Evolutionary conservation across 2,113 vertebrate species (phyloP), one percentile per base, ranked within the genome.

Genomic region (Haplochromis burtoni): DNA sequence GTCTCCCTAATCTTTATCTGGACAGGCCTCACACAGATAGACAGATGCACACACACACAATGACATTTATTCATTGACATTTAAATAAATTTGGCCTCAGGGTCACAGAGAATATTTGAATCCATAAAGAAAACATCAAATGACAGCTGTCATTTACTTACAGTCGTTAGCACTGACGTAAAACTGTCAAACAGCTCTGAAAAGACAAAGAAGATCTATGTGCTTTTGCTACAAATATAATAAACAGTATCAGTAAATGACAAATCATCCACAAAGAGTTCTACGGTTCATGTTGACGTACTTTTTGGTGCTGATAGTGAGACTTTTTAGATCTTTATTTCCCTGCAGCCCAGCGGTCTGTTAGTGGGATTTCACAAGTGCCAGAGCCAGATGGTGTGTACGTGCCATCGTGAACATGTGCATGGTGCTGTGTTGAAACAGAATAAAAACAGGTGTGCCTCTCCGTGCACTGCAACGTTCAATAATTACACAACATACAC

Each of bases 311-410:
- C 54, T 47, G n/a, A 86, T 47, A 86, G 80, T 12, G 4, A 59
- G 49, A 83, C 45, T 35, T 88, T 79, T 91, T 29, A 82, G 6
- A 31, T 88, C 38, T 78, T 55, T 81, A 80, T 87, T 88, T 92
- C 85, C 83, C 66, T 6, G 19, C 55, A 35, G 87, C 29, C 78
- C 83, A 40, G 73, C 45, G 11, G 51, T 84, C 83, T 85, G 59
- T 68, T 87, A 26, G 47, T 86, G 79, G 84, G 80, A 90, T 86
- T 92, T 90, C 84, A 89, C 80, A 82, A 89, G 68, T 85, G 59
- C 86, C 87, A 89, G 29, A 86, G 57, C 78, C 91, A 93, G 89
- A 88, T 92, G 89, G 90, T 88, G 35, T 87, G 82, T 88, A 83
- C 59, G 24, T 90, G 68, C 61, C 53, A 53, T 54, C 85, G 59